Conservation (phyloP, 35 echinoderm and acorn worm species). For the Stichopus chloronotus region DNA sequence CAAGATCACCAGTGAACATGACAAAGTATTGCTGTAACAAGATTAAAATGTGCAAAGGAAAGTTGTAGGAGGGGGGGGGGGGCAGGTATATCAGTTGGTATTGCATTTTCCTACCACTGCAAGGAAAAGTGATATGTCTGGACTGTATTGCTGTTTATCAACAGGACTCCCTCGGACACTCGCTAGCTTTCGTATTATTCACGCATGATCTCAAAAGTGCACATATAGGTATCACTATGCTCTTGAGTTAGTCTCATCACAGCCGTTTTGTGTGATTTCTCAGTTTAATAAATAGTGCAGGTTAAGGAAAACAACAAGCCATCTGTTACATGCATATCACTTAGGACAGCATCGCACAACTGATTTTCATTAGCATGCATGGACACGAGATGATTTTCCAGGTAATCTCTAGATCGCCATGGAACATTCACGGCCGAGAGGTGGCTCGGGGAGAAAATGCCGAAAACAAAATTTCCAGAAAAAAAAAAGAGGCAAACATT, state of each 20-base stretch:
- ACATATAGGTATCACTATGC: neutral
- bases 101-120: too few species aligned
- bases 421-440: too few species aligned
- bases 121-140: too few species aligned
- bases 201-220: slow-evolving; percentile 29
- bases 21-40: too few species aligned
- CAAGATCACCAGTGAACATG: too few species aligned
- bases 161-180: neutral
- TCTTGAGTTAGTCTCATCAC: slow-evolving; percentile 10
- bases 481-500: too few species aligned
- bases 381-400: neutral
- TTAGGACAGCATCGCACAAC: neutral
- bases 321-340: neutral
- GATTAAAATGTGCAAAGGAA: too few species aligned
- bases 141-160: neutral
- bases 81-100: too few species aligned
- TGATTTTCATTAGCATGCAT: neutral
- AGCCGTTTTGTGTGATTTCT: neutral
- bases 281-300: neutral
- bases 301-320: neutral
- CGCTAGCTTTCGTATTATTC: neutral
- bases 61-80: too few species aligned
- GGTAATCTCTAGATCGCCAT: too few species aligned
- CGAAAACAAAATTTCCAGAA: too few species aligned
- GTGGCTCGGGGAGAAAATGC: too few species aligned